Percentiles rank a stretch among this genome's conserved stretches.
phyloP scores from a whole-genome alignment of 2,797 vertebrate genomes.

The Tiaroga cobitis region DNA sequence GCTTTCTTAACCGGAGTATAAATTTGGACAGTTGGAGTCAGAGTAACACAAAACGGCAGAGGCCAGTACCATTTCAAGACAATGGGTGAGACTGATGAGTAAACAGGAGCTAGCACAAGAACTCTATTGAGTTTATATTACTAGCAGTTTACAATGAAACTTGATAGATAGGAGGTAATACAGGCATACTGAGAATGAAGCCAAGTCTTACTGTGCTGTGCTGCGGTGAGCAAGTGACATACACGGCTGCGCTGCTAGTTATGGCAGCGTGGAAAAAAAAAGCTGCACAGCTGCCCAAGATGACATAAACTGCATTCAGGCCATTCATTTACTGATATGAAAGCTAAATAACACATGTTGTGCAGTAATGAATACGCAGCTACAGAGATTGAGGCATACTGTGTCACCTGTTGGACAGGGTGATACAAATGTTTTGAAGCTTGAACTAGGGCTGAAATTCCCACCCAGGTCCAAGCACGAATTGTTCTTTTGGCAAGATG shows the following conservation, averaged over 20 bases:
- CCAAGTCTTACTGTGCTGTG: slow-evolving; percentile 56
- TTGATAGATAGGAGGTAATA: slow-evolving; percentile 57
- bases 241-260: background rate
- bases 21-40: slow-evolving; percentile 43
- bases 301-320: slow-evolving; percentile 47
- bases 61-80: slow-evolving; percentile 32
- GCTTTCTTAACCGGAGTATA: slow-evolving; percentile 37
- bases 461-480: slow-evolving; percentile 37
- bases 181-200: slow-evolving; percentile 35
- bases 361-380: slow-evolving; percentile 30
- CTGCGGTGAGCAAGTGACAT: slow-evolving; percentile 52
- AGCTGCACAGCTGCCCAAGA: slow-evolving; percentile 53
- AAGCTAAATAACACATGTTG: slow-evolving; percentile 63
- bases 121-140: slow-evolving; percentile 59
- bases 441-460: slow-evolving; percentile 9
- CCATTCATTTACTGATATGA: slow-evolving; percentile 66
- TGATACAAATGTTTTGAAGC: slow-evolving; percentile 18
- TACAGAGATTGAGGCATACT: slow-evolving; percentile 15
- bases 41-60: slow-evolving; percentile 26
- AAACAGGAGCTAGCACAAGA: slow-evolving; percentile 7
- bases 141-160: slow-evolving; percentile 68
- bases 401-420: slow-evolving; percentile 19
- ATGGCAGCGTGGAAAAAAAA: background rate
- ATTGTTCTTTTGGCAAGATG: slow-evolving; percentile 51
- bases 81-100: slow-evolving; percentile 16